phyloP scores from a whole-genome alignment of 2,888 invertebrate species.

The Cephus pygmeus region DNA sequence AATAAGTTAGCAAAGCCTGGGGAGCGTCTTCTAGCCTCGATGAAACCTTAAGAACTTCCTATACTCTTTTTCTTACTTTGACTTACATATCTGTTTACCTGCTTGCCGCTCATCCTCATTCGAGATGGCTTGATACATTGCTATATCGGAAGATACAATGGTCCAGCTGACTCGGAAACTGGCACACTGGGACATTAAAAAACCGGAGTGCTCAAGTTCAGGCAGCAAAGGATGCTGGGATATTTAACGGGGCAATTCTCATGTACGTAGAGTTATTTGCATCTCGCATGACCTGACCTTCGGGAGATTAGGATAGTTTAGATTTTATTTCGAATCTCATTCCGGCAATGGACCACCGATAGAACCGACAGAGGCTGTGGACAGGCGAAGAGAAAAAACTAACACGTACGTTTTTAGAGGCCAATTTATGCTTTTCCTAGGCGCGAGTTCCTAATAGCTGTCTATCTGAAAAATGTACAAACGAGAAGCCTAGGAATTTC shows the following conservation, averaged over 20 bases:
- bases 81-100: too few species aligned
- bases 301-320: neutral
- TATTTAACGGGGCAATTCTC: neutral
- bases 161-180: too few species aligned
- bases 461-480: neutral
- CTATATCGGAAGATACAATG: too few species aligned
- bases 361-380: neutral
- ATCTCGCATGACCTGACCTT: neutral
- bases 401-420: neutral
- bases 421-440: neutral
- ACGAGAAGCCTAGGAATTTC: too few species aligned
- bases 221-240: neutral
- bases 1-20: slow-evolving; percentile 27
- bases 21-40: neutral
- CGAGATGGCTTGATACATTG: too few species aligned
- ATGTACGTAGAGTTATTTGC: neutral
- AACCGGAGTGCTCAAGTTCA: too few species aligned
- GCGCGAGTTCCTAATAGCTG: neutral
- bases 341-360: neutral
- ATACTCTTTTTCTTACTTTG: too few species aligned
- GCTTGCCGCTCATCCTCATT: too few species aligned
- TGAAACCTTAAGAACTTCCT: too few species aligned
- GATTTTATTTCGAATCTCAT: neutral
- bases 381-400: neutral
- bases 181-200: too few species aligned